These are phyloP conservation scores for Autographa gamma DNA, from an alignment of 2,888 invertebrate genomes.

Conservation along the genomic window DNA sequence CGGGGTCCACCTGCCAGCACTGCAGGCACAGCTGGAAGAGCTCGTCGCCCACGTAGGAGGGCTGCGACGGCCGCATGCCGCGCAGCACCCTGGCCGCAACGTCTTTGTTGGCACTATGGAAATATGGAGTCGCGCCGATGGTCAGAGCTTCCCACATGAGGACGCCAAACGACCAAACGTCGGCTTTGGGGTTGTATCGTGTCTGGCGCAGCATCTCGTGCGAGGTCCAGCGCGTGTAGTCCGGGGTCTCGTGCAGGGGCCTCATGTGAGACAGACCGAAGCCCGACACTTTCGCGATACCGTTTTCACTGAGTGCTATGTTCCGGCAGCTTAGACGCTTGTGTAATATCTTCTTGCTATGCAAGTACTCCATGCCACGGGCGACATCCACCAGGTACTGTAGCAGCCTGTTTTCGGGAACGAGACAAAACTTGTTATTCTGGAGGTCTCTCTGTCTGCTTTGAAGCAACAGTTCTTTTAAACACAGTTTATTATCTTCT, in stretches of 20 bases:
- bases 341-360: slow-evolving; percentile 91
- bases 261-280: slow-evolving; percentile 93
- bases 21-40: slow-evolving; percentile 94
- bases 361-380: slow-evolving; percentile 92
- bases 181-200: slow-evolving; percentile 92
- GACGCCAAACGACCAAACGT: slow-evolving; percentile 95
- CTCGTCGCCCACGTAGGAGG: slow-evolving; percentile 93
- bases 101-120: slow-evolving; percentile 91
- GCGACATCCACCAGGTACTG: slow-evolving; percentile 91
- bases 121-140: slow-evolving; percentile 94
- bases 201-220: slow-evolving; percentile 93
- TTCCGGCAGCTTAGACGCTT: slow-evolving; percentile 93
- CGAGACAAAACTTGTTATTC: slow-evolving; percentile 88
- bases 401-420: slow-evolving; percentile 90
- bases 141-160: slow-evolving; percentile 95
- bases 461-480: slow-evolving; percentile 92
- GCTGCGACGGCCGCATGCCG: slow-evolving; percentile 92
- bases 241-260: slow-evolving; percentile 90
- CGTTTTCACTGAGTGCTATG: slow-evolving; percentile 90
- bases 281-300: slow-evolving; percentile 92
- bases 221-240: slow-evolving; percentile 94
- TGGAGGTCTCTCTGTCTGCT: slow-evolving; percentile 87
- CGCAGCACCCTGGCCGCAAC: slow-evolving; percentile 91
- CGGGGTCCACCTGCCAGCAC: slow-evolving; percentile 95
- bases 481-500: slow-evolving; percentile 90